Evolutionary conservation across 1,140 invertebrate genomes (phyloP), one percentile per base, ranked within the genome.

Genomic region (Aphis craccivora): DNA sequence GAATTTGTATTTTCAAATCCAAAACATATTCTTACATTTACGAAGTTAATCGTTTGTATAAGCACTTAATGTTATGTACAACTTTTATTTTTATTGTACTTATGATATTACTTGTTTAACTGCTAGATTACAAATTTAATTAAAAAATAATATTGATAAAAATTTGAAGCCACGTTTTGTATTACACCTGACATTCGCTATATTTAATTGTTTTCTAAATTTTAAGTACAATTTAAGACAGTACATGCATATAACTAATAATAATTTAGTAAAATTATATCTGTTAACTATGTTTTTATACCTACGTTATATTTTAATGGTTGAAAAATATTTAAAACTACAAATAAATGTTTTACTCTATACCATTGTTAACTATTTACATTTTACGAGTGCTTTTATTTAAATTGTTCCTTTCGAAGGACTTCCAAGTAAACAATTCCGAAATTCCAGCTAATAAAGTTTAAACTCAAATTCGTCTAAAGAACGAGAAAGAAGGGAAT

Each of bases 361-460:
- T 83, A 83, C 81, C 37, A 84, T 93, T 93, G 91, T 93, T 53
- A 93, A 84, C 81, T 23, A 86, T 93, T 93, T 93, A 93, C 81
- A 93, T 93, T 86, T 93, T 53, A 86, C 81, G n/a, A 93, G 91
- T 53, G n/a, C 91, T 93, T 84, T 93, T 93, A 93, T 93, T 93
- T 93, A 93, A 93, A 93, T 86, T 86, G 91, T 93, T 93, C 91
- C 35, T 53, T 84, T 92, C 48, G 48, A 81, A 84, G 35, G 81
- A 86, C 91, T 86, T 93, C 53, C 51, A 93, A 93, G 81, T 93
- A 93, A 93, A 93, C 91, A 93, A 86, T 86, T 93, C 81, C 5
- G 81, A 93, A 93, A 86, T 93, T 86, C 81, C 81, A 22, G 81
- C 81, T 93, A 86, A 93, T 93, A 93, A 93, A 93, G 91, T 93